phyloP scores from a whole-genome alignment of 2,797 vertebrate genomes.

The Glossophaga mutica region DNA sequence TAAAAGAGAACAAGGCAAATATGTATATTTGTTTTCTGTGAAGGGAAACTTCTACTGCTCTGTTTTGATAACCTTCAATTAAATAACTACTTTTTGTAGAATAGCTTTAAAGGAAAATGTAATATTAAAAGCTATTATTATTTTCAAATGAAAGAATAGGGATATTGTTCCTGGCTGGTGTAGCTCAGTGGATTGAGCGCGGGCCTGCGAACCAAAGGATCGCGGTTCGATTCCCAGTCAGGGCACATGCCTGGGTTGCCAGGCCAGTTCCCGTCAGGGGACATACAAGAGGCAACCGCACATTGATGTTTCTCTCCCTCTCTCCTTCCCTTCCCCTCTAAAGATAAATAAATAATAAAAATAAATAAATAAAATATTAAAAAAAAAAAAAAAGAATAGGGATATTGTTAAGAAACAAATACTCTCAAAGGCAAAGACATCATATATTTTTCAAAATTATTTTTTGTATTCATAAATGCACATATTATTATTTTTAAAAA shows the following conservation, averaged over 20 bases:
- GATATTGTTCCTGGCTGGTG: too few relatives aligned
- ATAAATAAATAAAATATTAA: too few relatives aligned
- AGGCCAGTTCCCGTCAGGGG: too few relatives aligned
- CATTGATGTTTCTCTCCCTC: too few relatives aligned
- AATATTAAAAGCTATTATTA: background rate
- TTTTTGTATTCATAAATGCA: background rate
- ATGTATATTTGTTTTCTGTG: background rate
- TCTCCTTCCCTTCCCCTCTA: too few relatives aligned
- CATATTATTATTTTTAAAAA: slow-evolving; percentile 2
- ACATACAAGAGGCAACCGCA: too few relatives aligned
- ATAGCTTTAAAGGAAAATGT: slow-evolving; percentile 13
- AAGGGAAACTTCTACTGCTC: background rate
- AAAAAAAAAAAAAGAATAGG: background rate
- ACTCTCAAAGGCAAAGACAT: background rate
- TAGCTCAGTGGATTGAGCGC: too few relatives aligned
- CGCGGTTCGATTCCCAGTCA: too few relatives aligned
- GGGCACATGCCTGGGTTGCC: too few relatives aligned
- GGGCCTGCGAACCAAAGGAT: too few relatives aligned
- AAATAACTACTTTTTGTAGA: background rate
- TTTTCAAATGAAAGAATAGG: background rate
- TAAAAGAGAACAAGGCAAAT: background rate
- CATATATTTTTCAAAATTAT: background rate
- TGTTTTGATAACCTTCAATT: background rate
- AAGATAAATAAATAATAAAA: too few relatives aligned
- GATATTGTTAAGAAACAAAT: background rate